A percentile compares a stretch with the other conserved stretches of the same genome.
These are phyloP conservation scores for Potamilus streckersoni DNA, from an alignment of 1,140 invertebrate species.

Conservation along the genomic window DNA sequence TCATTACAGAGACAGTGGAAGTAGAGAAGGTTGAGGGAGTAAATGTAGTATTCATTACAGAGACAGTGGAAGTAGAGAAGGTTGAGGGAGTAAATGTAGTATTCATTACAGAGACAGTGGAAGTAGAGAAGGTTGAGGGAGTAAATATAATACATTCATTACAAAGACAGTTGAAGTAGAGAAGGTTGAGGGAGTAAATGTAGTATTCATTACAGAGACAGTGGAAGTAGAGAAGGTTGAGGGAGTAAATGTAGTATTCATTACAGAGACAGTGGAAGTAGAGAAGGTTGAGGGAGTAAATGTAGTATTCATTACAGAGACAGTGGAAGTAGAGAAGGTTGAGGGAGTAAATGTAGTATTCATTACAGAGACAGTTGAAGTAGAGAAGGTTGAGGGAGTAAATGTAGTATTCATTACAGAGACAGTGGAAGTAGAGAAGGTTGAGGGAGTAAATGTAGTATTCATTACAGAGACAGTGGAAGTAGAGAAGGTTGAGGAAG, in stretches of 20 bases:
- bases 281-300: constrained; percentile 20
- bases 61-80: constrained; percentile 31
- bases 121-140: constrained; percentile 26
- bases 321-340: constrained; percentile 31
- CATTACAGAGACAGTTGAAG: constrained; percentile 29
- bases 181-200: constrained; percentile 5
- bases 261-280: constrained; percentile 30
- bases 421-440: constrained; percentile 30
- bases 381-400: constrained; percentile 22
- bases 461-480: constrained; percentile 26
- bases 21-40: constrained; percentile 23
- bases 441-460: background rate
- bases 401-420: constrained; percentile 7
- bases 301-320: constrained; percentile 10
- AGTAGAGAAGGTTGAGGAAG: constrained; percentile 23
- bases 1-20: constrained; percentile 27
- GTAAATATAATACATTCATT: background rate
- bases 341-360: background rate
- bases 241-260: too few relatives aligned
- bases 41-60: constrained; percentile 3
- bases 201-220: constrained; percentile 15
- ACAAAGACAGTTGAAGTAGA: constrained; percentile 33
- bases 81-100: background rate
- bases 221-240: constrained; percentile 33
- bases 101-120: constrained; percentile 24